phyloP scores from a whole-genome alignment of 53 echinoderm and acorn worm species.

The Arbacia lixula region DNA sequence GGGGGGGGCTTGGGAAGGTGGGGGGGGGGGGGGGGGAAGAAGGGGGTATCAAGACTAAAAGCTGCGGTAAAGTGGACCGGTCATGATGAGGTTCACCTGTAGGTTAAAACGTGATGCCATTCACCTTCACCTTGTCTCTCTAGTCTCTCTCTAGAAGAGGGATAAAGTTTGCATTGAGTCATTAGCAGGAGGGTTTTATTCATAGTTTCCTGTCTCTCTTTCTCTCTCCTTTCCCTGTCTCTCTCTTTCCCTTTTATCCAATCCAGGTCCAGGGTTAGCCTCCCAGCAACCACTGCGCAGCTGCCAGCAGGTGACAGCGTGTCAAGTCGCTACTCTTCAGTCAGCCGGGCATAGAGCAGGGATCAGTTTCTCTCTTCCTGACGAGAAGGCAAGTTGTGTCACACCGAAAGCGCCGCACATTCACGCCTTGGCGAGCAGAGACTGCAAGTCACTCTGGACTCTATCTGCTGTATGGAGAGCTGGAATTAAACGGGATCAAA shows the following conservation, averaged over 20 bases:
- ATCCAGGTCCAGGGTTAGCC: slow-evolving; percentile 1
- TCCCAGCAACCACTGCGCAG: slow-evolving; percentile 9
- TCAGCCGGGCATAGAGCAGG: not conserved
- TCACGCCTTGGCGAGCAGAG: not conserved
- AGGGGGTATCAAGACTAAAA: not conserved
- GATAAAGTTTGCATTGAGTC: slow-evolving; percentile 33
- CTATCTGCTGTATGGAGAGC: not conserved
- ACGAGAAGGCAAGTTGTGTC: too few relatives aligned
- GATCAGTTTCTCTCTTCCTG: too few relatives aligned
- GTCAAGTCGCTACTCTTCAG: not conserved
- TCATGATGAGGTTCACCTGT: too few relatives aligned
- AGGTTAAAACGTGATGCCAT: too few relatives aligned
- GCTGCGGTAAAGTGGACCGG: too few relatives aligned
- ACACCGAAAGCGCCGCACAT: too few relatives aligned
- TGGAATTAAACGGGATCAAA: slow-evolving; percentile 30
- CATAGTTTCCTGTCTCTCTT: slow-evolving; percentile 44
- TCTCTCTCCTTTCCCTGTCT: slow-evolving; percentile 12
- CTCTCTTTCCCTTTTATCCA: not conserved
- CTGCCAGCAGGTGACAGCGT: slow-evolving; percentile 13
- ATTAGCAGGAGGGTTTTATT: slow-evolving; percentile 33
- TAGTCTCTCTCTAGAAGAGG: not conserved
- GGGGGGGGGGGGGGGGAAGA: not conserved
- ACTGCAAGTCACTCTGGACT: slow-evolving; percentile 12
- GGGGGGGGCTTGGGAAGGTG: too few relatives aligned
- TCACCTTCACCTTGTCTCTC: slow-evolving; percentile 24